Conservation (phyloP, 2,113 vertebrate species). For the Phoenicopterus ruber region DNA sequence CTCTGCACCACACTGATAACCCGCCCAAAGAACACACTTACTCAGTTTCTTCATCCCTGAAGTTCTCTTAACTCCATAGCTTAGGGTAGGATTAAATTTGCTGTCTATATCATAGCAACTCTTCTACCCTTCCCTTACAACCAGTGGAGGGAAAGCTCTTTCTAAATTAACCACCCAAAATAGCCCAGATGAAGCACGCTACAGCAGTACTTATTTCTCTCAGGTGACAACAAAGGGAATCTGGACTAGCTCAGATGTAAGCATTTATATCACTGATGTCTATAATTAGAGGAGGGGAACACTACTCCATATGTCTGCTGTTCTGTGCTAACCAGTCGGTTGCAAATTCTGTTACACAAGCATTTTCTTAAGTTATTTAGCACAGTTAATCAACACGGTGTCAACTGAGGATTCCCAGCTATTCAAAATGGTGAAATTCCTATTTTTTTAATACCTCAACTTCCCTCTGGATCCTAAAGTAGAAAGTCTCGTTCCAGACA, state of each 20-base stretch:
- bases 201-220: background rate
- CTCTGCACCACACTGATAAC: background rate
- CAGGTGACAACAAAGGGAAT: background rate
- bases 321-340: background rate
- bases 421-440: background rate
- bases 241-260: background rate
- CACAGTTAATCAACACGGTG: background rate
- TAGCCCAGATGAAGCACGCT: background rate
- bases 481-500: constrained; percentile 85
- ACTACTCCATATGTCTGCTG: background rate
- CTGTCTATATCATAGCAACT: background rate
- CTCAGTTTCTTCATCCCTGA: background rate
- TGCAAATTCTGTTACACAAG: background rate
- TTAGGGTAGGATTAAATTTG: background rate
- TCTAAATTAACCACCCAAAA: background rate
- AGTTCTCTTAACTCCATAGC: background rate
- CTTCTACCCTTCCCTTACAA: background rate
- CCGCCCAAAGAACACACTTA: background rate
- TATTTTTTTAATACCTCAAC: constrained; percentile 77
- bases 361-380: background rate
- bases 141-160: background rate
- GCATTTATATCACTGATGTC: background rate
- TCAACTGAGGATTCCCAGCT: background rate
- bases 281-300: background rate
- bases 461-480: constrained; percentile 77